phyloP scores from a whole-genome alignment of 2,888 invertebrate species.

The Ramazzottius varieornatus region DNA sequence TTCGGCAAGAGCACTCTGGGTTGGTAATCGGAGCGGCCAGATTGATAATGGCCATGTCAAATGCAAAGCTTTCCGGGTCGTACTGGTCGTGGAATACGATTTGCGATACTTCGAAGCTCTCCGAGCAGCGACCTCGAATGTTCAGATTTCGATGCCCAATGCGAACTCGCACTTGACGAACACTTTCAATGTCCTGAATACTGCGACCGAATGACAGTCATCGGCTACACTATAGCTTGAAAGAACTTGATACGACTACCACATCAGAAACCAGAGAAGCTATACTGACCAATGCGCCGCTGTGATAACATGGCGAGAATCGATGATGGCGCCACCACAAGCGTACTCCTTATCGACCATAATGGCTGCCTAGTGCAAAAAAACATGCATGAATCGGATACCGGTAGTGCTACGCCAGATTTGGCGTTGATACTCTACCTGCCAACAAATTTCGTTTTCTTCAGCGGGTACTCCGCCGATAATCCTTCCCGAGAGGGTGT shows the following conservation, averaged over 20 bases:
- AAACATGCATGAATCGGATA: too few species aligned
- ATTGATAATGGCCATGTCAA: not conserved
- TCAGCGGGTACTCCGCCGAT: not conserved
- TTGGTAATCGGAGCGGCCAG: not conserved
- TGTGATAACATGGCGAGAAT: not conserved
- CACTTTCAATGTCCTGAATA: not conserved
- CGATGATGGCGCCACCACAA: not conserved
- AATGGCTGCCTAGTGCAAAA: slow-evolving; percentile 4
- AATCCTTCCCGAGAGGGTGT: not conserved
- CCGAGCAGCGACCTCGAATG: not conserved
- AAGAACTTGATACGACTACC: too few species aligned
- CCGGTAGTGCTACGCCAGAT: too few species aligned
- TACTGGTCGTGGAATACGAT: not conserved
- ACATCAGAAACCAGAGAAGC: too few species aligned
- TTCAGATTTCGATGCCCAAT: not conserved
- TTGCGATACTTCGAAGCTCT: not conserved
- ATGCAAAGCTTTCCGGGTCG: not conserved
- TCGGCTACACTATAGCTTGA: too few species aligned
- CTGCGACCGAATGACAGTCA: too few species aligned
- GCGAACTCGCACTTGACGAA: not conserved
- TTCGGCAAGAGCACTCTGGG: not conserved
- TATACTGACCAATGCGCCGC: not conserved
- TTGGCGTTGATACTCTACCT: too few species aligned
- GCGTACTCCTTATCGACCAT: not conserved
- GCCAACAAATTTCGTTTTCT: not conserved